Base-by-base conservation (phyloP, 2,113 vertebrate genomes). In the Hepsetus odoe region DNA sequence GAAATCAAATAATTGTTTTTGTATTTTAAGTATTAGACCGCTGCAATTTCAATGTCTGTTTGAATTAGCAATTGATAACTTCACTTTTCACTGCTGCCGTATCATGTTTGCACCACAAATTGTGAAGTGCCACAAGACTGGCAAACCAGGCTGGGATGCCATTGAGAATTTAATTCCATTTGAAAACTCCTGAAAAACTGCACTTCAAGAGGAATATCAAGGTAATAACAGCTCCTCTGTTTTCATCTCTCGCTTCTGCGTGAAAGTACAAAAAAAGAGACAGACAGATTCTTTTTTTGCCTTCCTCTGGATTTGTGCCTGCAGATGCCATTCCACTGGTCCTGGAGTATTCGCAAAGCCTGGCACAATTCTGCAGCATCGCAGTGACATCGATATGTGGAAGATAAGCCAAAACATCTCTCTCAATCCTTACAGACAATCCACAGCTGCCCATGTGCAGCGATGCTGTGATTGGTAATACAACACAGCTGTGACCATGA, bases 401-500 rank as follows among this genome's bases (percentile, higher is more conserved):
- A 80, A 84, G 88, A 93, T 90, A 86, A 88, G 85, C 88, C 84
- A 4, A 87, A 83, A 80, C 83, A 80, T 85, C 85, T 82, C 81
- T 46, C 61, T 53, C 64, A 20, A 49, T 66, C 58, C 83, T 72
- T 78, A 28, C 72, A 33, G 76, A 74, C 68, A 64, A 75, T 67
- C 83, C 82, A 32, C 86, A 80, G 85, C 87, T 69, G 84, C 76
- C 81, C 72, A 76, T 26, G 74, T 79, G 14, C 76, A 58, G 74
- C 82, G 81, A 88, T 86, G 87, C 88, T 90, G 86, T 91, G 91
- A 93, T 92, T 92, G 90, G 86, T 93, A 92, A 94, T 90, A 82
- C 68, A 78, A 76, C 82, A 65, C 93, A 94, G 92, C 93, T 93
- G 93, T 91, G 91, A 90, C 90, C 91, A 89, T 92, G 90, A 94